These are phyloP conservation scores for Pediacus dermestoides DNA, from an alignment of 2,888 invertebrate genomes.

Conservation along the genomic window DNA sequence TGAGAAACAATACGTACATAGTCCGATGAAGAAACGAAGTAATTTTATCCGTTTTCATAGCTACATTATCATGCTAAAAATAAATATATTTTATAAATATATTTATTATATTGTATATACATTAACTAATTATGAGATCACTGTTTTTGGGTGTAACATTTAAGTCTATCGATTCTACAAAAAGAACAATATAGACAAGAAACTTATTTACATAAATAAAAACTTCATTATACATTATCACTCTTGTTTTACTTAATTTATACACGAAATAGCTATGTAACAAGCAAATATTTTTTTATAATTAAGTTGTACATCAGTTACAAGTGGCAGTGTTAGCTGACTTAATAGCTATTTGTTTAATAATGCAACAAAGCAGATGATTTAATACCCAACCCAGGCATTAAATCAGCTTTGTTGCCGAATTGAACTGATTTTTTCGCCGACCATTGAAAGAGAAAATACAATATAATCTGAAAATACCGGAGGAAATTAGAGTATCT, in stretches of 20 bases:
- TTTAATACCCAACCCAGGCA: too few relatives aligned
- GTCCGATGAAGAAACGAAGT: too few relatives aligned
- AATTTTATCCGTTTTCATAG: too few relatives aligned
- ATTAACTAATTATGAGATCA: slow-evolving; percentile 44
- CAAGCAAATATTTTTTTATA: slow-evolving; percentile 30
- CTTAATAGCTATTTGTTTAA: slow-evolving; percentile 11
- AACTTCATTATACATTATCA: slow-evolving; percentile 23
- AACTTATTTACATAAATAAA: slow-evolving; percentile 13
- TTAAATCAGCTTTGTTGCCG: too few relatives aligned
- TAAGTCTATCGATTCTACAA: slow-evolving; percentile 7
- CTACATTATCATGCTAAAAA: slow-evolving; percentile 20
- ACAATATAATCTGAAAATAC: too few relatives aligned
- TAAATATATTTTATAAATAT: slow-evolving; percentile 34
- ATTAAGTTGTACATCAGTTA: slow-evolving; percentile 50
- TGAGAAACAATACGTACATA: too few relatives aligned
- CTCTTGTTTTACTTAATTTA: slow-evolving; percentile 24
- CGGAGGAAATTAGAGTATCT: too few relatives aligned
- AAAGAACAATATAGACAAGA: slow-evolving; percentile 8
- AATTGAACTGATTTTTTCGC: too few relatives aligned
- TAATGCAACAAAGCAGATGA: background rate
- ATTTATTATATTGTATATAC: slow-evolving; percentile 32
- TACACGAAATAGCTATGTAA: slow-evolving; percentile 33
- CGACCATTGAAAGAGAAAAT: too few relatives aligned
- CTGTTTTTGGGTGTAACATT: slow-evolving; percentile 32
- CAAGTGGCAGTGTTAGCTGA: slow-evolving; percentile 49